A percentile compares a stretch with the other conserved stretches of the same genome.
phyloP scores from a whole-genome alignment of 2,797 vertebrate species.

The Platyrinchus mystaceus region DNA sequence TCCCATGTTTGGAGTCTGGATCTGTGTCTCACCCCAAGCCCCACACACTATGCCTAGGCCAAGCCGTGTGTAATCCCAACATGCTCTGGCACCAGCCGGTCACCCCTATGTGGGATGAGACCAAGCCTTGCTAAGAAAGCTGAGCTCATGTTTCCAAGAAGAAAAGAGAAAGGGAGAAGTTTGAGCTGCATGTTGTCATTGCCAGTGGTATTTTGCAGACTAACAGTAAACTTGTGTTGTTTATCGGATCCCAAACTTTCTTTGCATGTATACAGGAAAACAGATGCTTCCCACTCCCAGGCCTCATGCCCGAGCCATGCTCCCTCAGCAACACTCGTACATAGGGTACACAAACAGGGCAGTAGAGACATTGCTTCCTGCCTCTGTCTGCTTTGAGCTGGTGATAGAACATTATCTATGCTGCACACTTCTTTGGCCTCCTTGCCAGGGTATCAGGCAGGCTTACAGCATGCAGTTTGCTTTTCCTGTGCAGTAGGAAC shows the following conservation, averaged over 20 bases:
- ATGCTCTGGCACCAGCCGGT: neutral
- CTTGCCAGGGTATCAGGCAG: neutral
- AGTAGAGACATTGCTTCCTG: slow-evolving; percentile 7
- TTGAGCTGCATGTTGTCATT: neutral
- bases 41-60: too few species aligned
- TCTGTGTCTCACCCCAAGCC: neutral
- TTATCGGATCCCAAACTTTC: slow-evolving; percentile 22
- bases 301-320: neutral
- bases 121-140: neutral
- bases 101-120: accelerated
- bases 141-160: neutral
- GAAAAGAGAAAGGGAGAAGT: neutral
- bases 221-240: neutral
- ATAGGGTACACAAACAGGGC: neutral
- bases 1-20: neutral
- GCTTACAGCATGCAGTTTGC: neutral
- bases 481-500: neutral
- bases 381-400: neutral
- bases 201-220: neutral
- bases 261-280: slow-evolving; percentile 54
- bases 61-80: neutral
- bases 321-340: neutral
- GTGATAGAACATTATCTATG: slow-evolving; percentile 1
- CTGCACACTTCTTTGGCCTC: neutral
- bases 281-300: slow-evolving; percentile 26